Base-by-base conservation (phyloP, 2,797 vertebrate genomes). In the Acanthopagrus latus region DNA sequence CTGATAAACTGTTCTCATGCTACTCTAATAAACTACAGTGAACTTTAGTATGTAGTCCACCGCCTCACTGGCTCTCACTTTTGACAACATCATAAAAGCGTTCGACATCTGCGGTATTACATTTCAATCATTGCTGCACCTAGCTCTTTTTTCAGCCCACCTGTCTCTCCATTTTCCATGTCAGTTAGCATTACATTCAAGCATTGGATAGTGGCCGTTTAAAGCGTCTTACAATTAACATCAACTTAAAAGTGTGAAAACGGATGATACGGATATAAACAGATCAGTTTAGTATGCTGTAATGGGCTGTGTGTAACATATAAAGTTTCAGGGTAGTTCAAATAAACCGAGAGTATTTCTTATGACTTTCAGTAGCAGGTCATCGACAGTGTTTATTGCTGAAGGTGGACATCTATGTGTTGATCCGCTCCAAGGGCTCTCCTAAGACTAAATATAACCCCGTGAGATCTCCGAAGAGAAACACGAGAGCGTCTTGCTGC, bases 401-500 rank as follows among this genome's bases (percentile, higher is more conserved):
- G 90, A 90, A 85, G 87, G 84, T 85, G 71, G 68, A 77, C 67
- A 82, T 90, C 77, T 85, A 89, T 76, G 84, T 89, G 92, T 90
- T 92, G 85, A 93, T 93, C 80, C 63, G 63, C 74, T 90, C 76
- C 79, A 78, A 86, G 90, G 92, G 91, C 83, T 94, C 93, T 92
- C 93, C 93, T 93, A 71, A 88, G 64, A 74, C 93, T 95, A 94
- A 90, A 93, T 89, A 91, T 95, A 95, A 85, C 86, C 71, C 59
- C 12, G 80, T 75, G 78, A 92, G 86, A 91, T 91, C 89, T 92
- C 83, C 27, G 18, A 87, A 86, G 74, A 83, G 94, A 94, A 95
- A 95, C 87, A 90, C 73, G 92, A 95, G 91, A 91, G 67, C 54
- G 70, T 76, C 81, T 80, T 29, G 16, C 71, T 85, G 56, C 68